Conservation (phyloP, 2,113 vertebrate species). For the Narcine bancroftii region DNA sequence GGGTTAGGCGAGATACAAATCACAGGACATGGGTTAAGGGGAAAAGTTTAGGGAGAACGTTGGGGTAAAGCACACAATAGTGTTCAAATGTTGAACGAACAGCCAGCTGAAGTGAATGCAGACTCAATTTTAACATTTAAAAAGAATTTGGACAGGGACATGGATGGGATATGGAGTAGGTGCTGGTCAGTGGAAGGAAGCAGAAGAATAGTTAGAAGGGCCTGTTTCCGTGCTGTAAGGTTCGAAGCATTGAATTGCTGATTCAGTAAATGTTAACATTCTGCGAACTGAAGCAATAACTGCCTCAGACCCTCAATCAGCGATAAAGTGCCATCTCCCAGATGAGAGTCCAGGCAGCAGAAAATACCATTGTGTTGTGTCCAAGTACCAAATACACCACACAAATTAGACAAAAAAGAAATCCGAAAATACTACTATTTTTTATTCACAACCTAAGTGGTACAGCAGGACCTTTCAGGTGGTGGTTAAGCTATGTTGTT, state of each 20-base stretch:
- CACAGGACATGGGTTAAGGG: no score
- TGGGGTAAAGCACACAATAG: no score
- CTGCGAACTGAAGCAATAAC: neutral
- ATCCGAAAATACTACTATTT: slow-evolving; percentile 63
- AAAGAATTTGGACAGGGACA: no score
- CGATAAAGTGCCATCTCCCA: neutral
- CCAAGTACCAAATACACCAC: neutral
- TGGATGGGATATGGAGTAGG: no score
- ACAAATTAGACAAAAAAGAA: slow-evolving; percentile 13
- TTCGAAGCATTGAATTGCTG: neutral
- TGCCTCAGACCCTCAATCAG: neutral
- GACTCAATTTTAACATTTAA: no score
- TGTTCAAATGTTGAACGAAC: no score
- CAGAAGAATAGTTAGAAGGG: no score
- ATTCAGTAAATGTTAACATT: neutral
- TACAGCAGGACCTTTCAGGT: slow-evolving; percentile 58
- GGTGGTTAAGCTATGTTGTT: slow-evolving; percentile 51
- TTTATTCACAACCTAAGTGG: slow-evolving; percentile 62
- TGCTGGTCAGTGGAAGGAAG: no score
- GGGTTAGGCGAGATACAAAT: no score
- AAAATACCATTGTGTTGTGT: neutral
- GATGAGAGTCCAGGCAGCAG: neutral
- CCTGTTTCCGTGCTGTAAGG: no score
- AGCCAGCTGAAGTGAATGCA: no score
- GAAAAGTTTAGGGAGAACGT: no score